Conservation (phyloP, 1,140 invertebrate species). For the Leptonema lineaticorne region DNA sequence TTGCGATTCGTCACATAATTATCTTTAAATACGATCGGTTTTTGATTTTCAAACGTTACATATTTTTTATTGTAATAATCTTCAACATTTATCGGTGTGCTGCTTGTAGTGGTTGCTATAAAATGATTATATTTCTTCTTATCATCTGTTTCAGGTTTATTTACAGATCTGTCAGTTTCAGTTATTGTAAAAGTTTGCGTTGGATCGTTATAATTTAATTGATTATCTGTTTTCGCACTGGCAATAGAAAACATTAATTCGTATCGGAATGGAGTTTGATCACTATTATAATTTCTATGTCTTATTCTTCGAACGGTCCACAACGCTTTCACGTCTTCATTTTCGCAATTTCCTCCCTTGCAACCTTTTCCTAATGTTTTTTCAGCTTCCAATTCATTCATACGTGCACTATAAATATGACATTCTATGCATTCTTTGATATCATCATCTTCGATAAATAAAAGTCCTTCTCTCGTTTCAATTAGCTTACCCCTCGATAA, state of each 20-base stretch:
- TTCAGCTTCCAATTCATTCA: slow-evolving; percentile 38
- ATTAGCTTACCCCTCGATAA: slow-evolving; percentile 62
- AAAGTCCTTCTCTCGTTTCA: slow-evolving; percentile 51
- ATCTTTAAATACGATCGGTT: neutral
- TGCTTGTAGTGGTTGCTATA: neutral
- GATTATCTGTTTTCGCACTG: slow-evolving; percentile 50
- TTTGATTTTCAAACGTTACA: neutral
- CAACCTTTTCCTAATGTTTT: slow-evolving; percentile 43
- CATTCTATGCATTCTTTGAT: slow-evolving; percentile 51
- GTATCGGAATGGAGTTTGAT: slow-evolving; percentile 56
- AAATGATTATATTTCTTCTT: neutral
- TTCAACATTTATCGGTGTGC: neutral
- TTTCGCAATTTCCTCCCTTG: slow-evolving; percentile 46
- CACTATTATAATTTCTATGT: slow-evolving; percentile 57
- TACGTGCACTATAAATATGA: slow-evolving; percentile 39
- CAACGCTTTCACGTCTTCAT: slow-evolving; percentile 55
- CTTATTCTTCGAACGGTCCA: slow-evolving; percentile 66
- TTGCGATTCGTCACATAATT: neutral
- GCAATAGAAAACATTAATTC: slow-evolving; percentile 65
- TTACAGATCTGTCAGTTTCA: slow-evolving; percentile 40
- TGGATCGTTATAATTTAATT: slow-evolving; percentile 49
- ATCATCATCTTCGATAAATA: slow-evolving; percentile 60
- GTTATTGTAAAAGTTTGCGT: slow-evolving; percentile 54
- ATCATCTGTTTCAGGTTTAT: neutral
- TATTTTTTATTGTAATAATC: neutral